Conservation (phyloP, 2,797 vertebrate genomes). For the Scyliorhinus canicula region DNA sequence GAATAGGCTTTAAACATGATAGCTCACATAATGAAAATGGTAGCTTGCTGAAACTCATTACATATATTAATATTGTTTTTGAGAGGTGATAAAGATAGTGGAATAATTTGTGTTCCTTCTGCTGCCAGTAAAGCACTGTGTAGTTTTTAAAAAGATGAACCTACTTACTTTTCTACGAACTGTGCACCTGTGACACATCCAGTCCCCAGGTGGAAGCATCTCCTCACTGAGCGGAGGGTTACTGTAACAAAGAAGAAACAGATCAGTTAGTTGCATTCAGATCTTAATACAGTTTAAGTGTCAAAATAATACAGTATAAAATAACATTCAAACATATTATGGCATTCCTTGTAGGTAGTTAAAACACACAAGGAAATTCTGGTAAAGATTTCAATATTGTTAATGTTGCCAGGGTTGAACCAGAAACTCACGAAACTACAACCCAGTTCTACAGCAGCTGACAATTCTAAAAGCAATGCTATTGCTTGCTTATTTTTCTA, state of each 20-base stretch:
- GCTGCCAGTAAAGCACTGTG: not conserved
- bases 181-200: slow-evolving; percentile 98
- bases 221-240: slow-evolving; percentile 95
- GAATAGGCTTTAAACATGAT: not conserved
- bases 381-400: not conserved
- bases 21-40: not conserved
- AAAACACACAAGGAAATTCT: not conserved
- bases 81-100: not conserved
- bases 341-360: not conserved
- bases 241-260: slow-evolving; percentile 52
- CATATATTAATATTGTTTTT: not conserved
- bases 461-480: not conserved
- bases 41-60: not conserved
- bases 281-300: not conserved
- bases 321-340: not conserved
- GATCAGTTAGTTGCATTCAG: not conserved
- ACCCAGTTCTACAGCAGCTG: too few species aligned
- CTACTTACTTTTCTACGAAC: slow-evolving; percentile 82
- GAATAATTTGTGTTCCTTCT: not conserved
- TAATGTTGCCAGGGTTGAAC: not conserved
- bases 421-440: not conserved
- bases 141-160: not conserved
- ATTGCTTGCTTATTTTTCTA: not conserved
- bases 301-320: not conserved
- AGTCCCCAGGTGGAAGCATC: slow-evolving; percentile 95